A percentile compares a stretch with the other conserved stretches of the same genome.
Conservation (phyloP, 37 sponge, comb jelly and placozoan genomes). For the Crambe crambe region DNA sequence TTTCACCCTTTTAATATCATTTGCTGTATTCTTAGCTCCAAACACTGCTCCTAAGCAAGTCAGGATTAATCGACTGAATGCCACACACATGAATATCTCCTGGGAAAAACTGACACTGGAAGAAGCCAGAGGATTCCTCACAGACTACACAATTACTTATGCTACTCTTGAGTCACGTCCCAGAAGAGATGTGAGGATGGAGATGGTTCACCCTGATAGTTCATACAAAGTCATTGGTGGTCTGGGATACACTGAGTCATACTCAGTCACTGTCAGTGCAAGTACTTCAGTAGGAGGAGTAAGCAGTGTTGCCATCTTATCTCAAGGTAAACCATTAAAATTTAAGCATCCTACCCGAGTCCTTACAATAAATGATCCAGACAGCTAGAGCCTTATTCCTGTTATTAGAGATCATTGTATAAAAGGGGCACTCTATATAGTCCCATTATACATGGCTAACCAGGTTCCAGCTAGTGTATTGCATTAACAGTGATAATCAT, state of each 20-base stretch:
- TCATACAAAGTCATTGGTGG: slow-evolving; percentile 19
- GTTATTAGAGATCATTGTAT: too few species aligned
- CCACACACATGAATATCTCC: slow-evolving; percentile 12
- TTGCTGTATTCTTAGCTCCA: slow-evolving; percentile 17
- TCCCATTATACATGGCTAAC: too few species aligned
- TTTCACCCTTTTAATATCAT: not conserved
- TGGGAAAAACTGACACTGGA: slow-evolving; percentile 12
- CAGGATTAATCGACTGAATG: slow-evolving; percentile 1
- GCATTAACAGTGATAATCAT: not conserved
- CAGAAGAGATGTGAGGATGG: slow-evolving; percentile 5
- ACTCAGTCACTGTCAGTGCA: slow-evolving; percentile 24
- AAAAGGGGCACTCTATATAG: too few species aligned
- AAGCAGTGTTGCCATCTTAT: not conserved
- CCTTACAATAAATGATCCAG: too few species aligned
- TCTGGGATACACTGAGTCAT: not conserved
- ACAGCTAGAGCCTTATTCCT: too few species aligned
- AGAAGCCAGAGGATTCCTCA: slow-evolving; percentile 21
- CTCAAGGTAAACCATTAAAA: not conserved
- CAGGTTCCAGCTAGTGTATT: not conserved
- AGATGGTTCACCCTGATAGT: not conserved
- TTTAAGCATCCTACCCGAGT: too few species aligned
- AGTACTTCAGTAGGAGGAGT: slow-evolving; percentile 8
- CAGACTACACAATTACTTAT: not conserved
- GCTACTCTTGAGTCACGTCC: not conserved
- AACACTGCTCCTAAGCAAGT: slow-evolving; percentile 12